Percentiles rank a stretch among this genome's conserved stretches.
Evolutionary conservation across 2,888 invertebrate genomes (phyloP).

Genomic region (Hyalella azteca): DNA sequence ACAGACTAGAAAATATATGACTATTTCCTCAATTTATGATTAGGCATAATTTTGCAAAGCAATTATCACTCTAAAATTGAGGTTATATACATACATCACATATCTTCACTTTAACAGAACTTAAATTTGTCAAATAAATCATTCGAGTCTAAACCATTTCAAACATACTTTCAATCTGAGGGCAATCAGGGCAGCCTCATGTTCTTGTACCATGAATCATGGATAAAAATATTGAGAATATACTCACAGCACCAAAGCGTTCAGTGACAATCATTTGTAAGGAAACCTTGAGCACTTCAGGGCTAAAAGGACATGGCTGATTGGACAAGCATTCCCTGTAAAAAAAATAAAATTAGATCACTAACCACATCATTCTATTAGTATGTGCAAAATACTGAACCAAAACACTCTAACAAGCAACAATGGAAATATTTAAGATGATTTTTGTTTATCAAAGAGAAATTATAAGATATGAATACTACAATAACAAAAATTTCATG

Average conservation of each 20-base stretch:
- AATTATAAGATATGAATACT: no score
- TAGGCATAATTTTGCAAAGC: background rate
- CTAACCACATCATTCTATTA: background rate
- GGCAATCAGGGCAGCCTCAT: background rate
- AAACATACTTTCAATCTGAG: background rate
- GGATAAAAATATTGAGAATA: background rate
- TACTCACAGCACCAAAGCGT: slow-evolving; percentile 16
- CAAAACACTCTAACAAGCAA: background rate
- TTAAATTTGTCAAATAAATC: background rate
- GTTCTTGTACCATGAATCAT: background rate
- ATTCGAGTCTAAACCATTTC: background rate
- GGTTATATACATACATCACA: background rate
- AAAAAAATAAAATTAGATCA: background rate
- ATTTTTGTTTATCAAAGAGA: background rate
- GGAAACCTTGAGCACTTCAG: background rate
- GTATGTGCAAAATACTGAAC: background rate
- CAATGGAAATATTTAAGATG: background rate
- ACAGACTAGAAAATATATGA: background rate
- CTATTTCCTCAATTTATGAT: background rate
- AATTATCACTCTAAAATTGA: background rate
- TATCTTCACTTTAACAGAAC: background rate
- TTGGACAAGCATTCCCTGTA: background rate
- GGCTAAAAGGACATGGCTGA: background rate
- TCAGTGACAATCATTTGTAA: background rate
- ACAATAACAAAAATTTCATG: no score